Percentiles rank a stretch among this genome's conserved stretches.
phyloP scores from a whole-genome alignment of 2,888 invertebrate species.

The Sicus ferrugineus region DNA sequence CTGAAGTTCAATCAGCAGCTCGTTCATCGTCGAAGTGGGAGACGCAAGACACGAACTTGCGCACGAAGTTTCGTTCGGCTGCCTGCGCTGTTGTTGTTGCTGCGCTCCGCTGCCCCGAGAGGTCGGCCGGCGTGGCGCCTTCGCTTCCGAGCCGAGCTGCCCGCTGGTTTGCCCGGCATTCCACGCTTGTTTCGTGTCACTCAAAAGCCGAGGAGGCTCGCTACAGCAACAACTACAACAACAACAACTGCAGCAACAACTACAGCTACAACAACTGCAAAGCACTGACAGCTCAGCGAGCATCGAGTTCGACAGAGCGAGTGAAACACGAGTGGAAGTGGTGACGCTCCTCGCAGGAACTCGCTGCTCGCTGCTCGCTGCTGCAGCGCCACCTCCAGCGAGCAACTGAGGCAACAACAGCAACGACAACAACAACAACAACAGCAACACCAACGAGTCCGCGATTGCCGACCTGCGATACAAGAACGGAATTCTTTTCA shows the following conservation, averaged over 20 bases:
- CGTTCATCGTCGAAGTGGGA: too few species aligned
- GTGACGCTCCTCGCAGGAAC: not conserved
- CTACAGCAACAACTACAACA: constrained; percentile 9
- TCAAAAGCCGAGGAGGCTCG: constrained; percentile 9
- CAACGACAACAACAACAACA: constrained; percentile 12
- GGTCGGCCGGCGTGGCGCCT: not conserved
- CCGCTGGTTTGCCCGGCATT: not conserved
- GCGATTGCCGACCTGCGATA: constrained; percentile 17
- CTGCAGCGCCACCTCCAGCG: not conserved
- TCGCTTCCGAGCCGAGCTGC: too few species aligned
- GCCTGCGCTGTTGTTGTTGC: too few species aligned
- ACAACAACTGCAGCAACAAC: not conserved
- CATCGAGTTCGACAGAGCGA: constrained; percentile 16
- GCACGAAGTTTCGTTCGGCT: too few species aligned
- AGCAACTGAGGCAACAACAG: not conserved
- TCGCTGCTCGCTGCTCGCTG: too few species aligned
- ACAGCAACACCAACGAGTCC: not conserved
- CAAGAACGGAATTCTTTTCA: constrained; percentile 36
- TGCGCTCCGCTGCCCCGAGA: not conserved
- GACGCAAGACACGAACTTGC: too few species aligned
- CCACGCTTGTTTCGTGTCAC: constrained; percentile 14
- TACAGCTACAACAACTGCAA: not conserved
- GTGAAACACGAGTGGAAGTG: not conserved
- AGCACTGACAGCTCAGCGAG: constrained; percentile 17
- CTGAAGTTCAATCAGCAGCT: too few species aligned